phyloP scores from a whole-genome alignment of 1,140 invertebrate species.

The Solenopsis fugax region DNA sequence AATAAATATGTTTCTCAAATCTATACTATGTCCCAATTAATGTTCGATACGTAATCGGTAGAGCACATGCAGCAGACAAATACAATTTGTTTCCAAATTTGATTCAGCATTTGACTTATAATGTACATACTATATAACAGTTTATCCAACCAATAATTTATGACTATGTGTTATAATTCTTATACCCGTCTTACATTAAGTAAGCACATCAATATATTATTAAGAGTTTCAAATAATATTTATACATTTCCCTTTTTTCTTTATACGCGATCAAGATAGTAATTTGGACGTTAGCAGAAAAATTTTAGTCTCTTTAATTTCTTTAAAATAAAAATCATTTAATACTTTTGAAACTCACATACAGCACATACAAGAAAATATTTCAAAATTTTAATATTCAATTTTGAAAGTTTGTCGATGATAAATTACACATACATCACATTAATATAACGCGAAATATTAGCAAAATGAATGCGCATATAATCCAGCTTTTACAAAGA shows the following conservation, averaged over 20 bases:
- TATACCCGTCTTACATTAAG: slow-evolving; percentile 70
- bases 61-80: slow-evolving; percentile 70
- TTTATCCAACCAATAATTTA: slow-evolving; percentile 71
- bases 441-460: slow-evolving; percentile 51
- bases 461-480: slow-evolving; percentile 81
- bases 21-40: slow-evolving; percentile 59
- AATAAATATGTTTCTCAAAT: slow-evolving; percentile 54
- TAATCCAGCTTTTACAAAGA: slow-evolving; percentile 82
- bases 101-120: slow-evolving; percentile 72
- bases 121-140: slow-evolving; percentile 71
- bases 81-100: slow-evolving; percentile 68
- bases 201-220: slow-evolving; percentile 60
- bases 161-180: slow-evolving; percentile 72
- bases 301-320: not conserved
- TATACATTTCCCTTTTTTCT: slow-evolving; percentile 14
- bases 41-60: slow-evolving; percentile 66
- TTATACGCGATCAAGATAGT: not conserved
- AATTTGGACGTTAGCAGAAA: slow-evolving; percentile 9
- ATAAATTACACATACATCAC: slow-evolving; percentile 4
- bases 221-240: slow-evolving; percentile 70
- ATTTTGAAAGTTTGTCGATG: slow-evolving; percentile 28
- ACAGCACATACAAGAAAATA: slow-evolving; percentile 15
- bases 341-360: slow-evolving; percentile 18
- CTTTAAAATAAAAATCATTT: slow-evolving; percentile 33
- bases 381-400: slow-evolving; percentile 16